Evolutionary conservation across 2,888 invertebrate genomes (phyloP), one percentile per base, ranked within the genome.

Genomic region (Cyclophora punctaria): DNA sequence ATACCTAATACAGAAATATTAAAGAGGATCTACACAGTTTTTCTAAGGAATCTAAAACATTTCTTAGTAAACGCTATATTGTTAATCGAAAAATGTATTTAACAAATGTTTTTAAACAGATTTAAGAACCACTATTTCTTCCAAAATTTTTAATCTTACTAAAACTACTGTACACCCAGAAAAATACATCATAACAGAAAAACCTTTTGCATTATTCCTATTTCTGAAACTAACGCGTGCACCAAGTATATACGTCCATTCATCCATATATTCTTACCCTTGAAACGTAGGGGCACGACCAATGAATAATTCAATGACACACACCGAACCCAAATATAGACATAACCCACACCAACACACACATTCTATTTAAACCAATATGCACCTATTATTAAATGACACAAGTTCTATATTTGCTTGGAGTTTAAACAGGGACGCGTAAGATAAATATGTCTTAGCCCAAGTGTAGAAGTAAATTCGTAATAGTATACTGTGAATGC

Each of bases 291-390:
- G 84, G 81, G 83, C 77, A 82, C 80, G 79, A 81, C 83, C 84
- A 78, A 80, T 87, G 84, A 87, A 88, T 88, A 77, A 88, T 88
- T 88, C 85, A 88, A 81, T 83, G 81, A 81, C 83, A 84, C 78
- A 84, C 81, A 80, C 80, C 82, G 80, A 83, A 73, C 75, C 80
- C 82, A 84, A 85, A 85, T 85, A 87, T 85, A 87, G 80, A 82
- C 80, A 83, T 75, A 80, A 76, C 78, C 74, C 76, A 71, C 75
- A 73, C 69, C 64, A 69, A 61, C 64, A 64, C 59, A 64, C 64
- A 70, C 5, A 62, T 58, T 60, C 62, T 61, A 65, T 70, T 67
- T 65, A 69, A 69, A 71, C 72, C 69, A 72, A 77, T 80, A 72
- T 77, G 70, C 69, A 66, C 78, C 67, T 71, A 82, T 75, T 73